Conservation (phyloP, 2,797 vertebrate genomes). For the Gadopsis bispinosus region DNA sequence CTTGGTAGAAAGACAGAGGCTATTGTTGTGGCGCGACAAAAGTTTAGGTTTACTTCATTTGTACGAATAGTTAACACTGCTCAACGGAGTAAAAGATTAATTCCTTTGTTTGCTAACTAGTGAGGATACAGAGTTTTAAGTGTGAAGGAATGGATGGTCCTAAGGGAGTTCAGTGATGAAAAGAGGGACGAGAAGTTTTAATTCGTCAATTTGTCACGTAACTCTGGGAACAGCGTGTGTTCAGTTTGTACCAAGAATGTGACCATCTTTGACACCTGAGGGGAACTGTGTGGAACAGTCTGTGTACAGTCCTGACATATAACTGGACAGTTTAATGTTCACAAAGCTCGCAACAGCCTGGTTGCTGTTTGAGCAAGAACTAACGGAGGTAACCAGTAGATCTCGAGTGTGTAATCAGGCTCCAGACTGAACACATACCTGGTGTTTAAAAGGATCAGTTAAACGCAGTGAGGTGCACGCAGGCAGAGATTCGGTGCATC, state of each 20-base stretch:
- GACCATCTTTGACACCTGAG: background rate
- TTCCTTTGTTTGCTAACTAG: background rate
- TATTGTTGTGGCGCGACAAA: constrained; percentile 10
- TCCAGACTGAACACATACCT: constrained; percentile 3
- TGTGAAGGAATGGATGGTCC: background rate
- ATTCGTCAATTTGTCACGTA: constrained; percentile 5
- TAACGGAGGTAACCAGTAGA: background rate
- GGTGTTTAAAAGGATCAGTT: background rate
- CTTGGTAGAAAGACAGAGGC: constrained; percentile 24
- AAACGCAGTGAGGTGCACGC: too few relatives aligned
- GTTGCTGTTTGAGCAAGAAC: background rate
- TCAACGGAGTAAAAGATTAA: background rate
- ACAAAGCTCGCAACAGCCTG: background rate
- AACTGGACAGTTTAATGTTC: background rate
- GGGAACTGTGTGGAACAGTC: background rate
- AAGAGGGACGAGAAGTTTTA: background rate
- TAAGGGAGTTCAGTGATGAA: background rate
- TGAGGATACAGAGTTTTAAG: background rate
- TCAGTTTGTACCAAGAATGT: constrained; percentile 26
- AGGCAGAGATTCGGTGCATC: background rate
- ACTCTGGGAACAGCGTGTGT: constrained; percentile 7
- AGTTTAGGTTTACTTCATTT: background rate
- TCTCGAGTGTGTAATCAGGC: background rate
- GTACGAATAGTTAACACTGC: background rate
- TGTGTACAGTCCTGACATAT: constrained; percentile 1